Conservation (phyloP, 2,113 vertebrate genomes). For the Sapajus apella region DNA sequence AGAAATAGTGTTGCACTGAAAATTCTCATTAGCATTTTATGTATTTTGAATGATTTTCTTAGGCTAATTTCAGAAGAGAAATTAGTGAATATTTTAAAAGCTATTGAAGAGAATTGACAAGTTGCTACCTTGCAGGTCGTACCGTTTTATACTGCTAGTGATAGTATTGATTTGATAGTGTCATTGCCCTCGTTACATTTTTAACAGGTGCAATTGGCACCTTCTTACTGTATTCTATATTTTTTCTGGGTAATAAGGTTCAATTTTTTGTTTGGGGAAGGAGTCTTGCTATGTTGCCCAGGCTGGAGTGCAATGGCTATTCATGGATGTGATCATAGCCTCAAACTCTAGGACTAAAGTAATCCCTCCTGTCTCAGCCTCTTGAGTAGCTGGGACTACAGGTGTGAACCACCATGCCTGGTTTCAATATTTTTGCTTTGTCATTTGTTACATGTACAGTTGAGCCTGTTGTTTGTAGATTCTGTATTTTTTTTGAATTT, state of each 20-base stretch:
- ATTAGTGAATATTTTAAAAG: not conserved
- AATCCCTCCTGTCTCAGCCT: not conserved
- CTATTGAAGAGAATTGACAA: not conserved
- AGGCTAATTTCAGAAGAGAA: not conserved
- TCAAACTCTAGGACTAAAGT: not conserved
- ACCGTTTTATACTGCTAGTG: not conserved
- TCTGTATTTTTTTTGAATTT: conserved; percentile 39
- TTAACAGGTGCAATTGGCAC: not conserved
- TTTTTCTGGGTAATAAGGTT: not conserved
- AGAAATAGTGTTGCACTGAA: not conserved
- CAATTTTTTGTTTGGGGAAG: not conserved
- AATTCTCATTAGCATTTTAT: not conserved
- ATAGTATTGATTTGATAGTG: not conserved
- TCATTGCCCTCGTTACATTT: not conserved
- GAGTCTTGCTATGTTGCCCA: not conserved
- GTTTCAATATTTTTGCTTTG: conserved; percentile 5
- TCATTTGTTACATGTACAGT: not conserved
- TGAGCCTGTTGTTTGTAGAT: not conserved
- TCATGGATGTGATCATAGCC: not conserved
- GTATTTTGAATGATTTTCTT: not conserved
- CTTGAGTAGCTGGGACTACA: not conserved
- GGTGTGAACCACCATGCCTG: not conserved
- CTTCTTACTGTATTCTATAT: not conserved
- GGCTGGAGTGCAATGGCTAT: not conserved
- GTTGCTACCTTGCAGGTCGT: not conserved